Conservation (phyloP, 2,797 vertebrate genomes). For the Limosa lapponica region DNA sequence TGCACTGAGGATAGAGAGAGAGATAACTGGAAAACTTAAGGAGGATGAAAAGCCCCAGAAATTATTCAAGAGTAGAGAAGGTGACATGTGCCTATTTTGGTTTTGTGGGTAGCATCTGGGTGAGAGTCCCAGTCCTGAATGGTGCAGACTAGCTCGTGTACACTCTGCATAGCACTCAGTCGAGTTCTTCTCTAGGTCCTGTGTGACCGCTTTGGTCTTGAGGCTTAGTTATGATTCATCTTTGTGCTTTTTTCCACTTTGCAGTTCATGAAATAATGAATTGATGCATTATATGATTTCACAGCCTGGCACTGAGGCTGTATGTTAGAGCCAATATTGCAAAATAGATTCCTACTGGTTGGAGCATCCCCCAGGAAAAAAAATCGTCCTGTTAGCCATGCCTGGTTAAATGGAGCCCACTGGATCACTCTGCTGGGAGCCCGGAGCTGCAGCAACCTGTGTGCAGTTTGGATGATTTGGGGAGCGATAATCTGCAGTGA, state of each 20-base stretch:
- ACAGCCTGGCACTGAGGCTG: background rate
- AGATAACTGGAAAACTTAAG: background rate
- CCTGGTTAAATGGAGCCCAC: background rate
- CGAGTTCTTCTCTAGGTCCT: accelerated
- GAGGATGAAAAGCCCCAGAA: background rate
- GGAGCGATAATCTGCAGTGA: background rate
- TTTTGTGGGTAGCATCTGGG: background rate
- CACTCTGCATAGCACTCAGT: accelerated
- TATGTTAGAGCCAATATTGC: background rate
- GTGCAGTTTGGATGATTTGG: background rate
- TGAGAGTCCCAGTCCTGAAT: background rate
- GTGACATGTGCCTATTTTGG: background rate
- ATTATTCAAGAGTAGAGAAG: background rate
- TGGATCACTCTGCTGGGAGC: background rate
- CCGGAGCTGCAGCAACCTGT: background rate
- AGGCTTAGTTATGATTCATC: background rate
- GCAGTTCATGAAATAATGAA: background rate
- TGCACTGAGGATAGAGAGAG: background rate
- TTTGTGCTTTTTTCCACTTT: background rate
- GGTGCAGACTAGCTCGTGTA: background rate
- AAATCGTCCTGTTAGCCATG: background rate
- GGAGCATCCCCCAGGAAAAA: background rate
- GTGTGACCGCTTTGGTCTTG: background rate
- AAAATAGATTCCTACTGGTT: background rate
- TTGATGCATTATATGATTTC: background rate